Evolutionary conservation across 2,888 invertebrate genomes (phyloP), one percentile per base, ranked within the genome.

Genomic region (Chrysolina americana): DNA sequence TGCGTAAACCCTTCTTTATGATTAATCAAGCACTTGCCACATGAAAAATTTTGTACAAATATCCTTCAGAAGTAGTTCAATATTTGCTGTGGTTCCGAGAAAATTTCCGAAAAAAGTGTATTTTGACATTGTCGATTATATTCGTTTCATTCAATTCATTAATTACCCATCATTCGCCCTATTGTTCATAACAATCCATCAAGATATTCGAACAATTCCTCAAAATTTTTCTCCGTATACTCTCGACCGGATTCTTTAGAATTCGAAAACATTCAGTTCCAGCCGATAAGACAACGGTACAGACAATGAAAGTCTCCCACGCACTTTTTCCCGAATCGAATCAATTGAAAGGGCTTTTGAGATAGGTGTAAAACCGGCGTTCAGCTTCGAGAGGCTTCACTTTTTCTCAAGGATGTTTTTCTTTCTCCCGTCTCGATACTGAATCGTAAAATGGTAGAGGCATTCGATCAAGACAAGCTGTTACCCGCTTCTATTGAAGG

Each of bases 401-500:
- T 59, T 59, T 59, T 59, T n/a, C 59, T 36, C 53, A 41, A 41
- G 53, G 41, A 36, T 68, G 68, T 68, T 68, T 53, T 68, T 68
- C 50, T 68, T 68, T 68, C 53, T 56, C 13, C 68, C 68, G 53
- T 41, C 41, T 36, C 23, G 19, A 68, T 41, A 50, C 36, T 28
- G 68, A 68, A 68, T 68, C 53, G 68, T 48, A 44, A 53, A 50
- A 53, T 41, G 68, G 41, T 5, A 19, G 41, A 56, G 19, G 68
- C 53, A 41, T 68, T 68, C 68, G 68, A 68, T 68, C 68, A 68
- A 50, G 68, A 68, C 68, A 53, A 68, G 68, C 68, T 68, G 68
- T 68, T 68, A 53, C 41, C 53, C 53, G 48, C n/a, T 68, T 68
- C 53, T 68, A 68, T 68, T 68, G 68, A 68, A 68, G 68, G 68